These are phyloP conservation scores for Pogonocichla stellata DNA, from an alignment of 2,113 vertebrate species.

Conservation along the genomic window DNA sequence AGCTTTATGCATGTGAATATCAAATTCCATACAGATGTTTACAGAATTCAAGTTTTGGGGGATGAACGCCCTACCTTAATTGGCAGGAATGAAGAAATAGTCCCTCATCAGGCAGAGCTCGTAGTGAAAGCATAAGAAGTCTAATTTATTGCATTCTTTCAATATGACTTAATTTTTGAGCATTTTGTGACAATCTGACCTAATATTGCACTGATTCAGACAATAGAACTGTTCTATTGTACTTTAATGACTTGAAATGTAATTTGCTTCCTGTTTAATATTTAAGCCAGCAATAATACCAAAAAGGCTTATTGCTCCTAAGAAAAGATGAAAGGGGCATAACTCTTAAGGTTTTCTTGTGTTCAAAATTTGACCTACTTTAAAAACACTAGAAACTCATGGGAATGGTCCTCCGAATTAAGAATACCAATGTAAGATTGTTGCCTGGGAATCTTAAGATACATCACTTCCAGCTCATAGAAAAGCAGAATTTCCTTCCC, in stretches of 20 bases:
- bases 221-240: slow-evolving; percentile 64
- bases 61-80: slow-evolving; percentile 12
- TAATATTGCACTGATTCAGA: slow-evolving; percentile 65
- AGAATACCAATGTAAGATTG: slow-evolving; percentile 67
- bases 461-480: slow-evolving; percentile 54
- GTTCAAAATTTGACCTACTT: slow-evolving; percentile 68
- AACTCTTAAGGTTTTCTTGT: slow-evolving; percentile 63
- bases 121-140: slow-evolving; percentile 12
- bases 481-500: slow-evolving; percentile 61
- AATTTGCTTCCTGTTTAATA: slow-evolving; percentile 73
- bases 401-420: slow-evolving; percentile 62
- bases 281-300: slow-evolving; percentile 58
- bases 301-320: slow-evolving; percentile 60
- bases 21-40: not conserved
- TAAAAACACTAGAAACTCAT: slow-evolving; percentile 57
- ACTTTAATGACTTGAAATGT: slow-evolving; percentile 60
- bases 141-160: slow-evolving; percentile 64
- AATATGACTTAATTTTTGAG: slow-evolving; percentile 65
- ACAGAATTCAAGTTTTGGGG: not conserved
- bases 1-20: not conserved
- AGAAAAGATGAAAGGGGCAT: slow-evolving; percentile 65
- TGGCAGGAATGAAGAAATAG: slow-evolving; percentile 27
- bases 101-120: not conserved
- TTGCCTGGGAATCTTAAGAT: slow-evolving; percentile 64
- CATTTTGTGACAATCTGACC: slow-evolving; percentile 45